A percentile compares a stretch with the other conserved stretches of the same genome.
These are phyloP conservation scores for Thaleichthys pacificus DNA, from an alignment of 2,797 vertebrate genomes.

Conservation along the genomic window DNA sequence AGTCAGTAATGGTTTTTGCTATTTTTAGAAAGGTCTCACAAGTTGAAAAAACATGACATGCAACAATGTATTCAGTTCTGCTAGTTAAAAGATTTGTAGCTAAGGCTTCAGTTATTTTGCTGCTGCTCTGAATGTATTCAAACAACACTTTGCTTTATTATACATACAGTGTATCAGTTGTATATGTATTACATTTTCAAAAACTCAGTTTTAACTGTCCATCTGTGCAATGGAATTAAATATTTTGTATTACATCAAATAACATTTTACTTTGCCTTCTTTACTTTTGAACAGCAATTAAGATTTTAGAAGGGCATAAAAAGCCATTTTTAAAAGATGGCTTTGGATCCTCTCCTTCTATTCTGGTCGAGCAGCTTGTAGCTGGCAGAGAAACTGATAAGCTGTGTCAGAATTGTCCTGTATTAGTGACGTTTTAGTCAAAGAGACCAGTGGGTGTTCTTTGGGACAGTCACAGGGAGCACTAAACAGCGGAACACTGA, in stretches of 20 bases:
- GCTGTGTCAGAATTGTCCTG: neutral
- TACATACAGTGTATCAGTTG: too few relatives aligned
- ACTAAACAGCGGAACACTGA: too few relatives aligned
- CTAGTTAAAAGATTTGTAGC: too few relatives aligned
- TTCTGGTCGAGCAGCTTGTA: neutral
- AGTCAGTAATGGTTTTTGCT: neutral
- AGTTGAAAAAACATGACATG: too few relatives aligned
- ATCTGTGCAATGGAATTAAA: neutral
- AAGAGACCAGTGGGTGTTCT: constrained; percentile 15
- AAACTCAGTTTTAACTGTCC: neutral
- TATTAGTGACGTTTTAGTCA: neutral
- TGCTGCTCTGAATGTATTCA: too few relatives aligned
- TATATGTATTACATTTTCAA: neutral
- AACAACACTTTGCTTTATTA: too few relatives aligned
- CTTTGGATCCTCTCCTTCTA: neutral
- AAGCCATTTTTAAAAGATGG: too few relatives aligned
- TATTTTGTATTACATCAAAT: neutral
- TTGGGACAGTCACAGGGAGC: constrained; percentile 11
- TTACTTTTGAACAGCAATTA: neutral
- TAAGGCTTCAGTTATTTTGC: too few relatives aligned
- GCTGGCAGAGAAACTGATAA: neutral
- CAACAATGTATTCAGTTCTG: too few relatives aligned
- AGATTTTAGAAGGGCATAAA: too few relatives aligned
- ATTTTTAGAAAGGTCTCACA: too few relatives aligned
- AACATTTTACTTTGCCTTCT: neutral